phyloP scores from a whole-genome alignment of 2,888 invertebrate genomes.

The Meteorus cinctellus region DNA sequence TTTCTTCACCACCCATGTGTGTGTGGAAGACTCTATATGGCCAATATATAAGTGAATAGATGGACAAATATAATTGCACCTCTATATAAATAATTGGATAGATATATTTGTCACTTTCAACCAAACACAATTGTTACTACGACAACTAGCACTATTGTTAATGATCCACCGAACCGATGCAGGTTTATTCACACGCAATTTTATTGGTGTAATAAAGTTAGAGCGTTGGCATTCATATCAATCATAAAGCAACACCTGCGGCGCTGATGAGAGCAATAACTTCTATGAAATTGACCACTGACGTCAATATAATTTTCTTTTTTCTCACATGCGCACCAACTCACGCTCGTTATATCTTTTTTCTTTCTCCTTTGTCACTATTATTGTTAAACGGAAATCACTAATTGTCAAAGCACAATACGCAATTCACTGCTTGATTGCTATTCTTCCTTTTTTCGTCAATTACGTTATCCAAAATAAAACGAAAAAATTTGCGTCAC shows the following conservation, averaged over 20 bases:
- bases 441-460: no score
- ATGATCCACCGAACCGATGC: not conserved
- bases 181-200: not conserved
- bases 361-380: not conserved
- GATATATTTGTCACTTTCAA: constrained; percentile 8
- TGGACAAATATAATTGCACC: not conserved
- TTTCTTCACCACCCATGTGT: not conserved
- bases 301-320: not conserved
- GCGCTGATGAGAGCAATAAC: not conserved
- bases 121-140: not conserved
- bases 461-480: not conserved
- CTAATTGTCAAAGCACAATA: no score
- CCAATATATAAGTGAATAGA: not conserved
- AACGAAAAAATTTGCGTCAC: constrained; percentile 4
- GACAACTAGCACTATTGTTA: not conserved
- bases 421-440: no score
- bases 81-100: not conserved
- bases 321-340: not conserved
- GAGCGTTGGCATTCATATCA: not conserved
- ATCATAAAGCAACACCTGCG: not conserved
- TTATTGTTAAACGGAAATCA: no score
- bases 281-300: not conserved
- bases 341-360: not conserved
- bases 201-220: constrained; percentile 7
- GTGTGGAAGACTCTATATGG: not conserved